These are phyloP conservation scores for Nylanderia fulva DNA, from an alignment of 1,140 invertebrate genomes.

Conservation along the genomic window DNA sequence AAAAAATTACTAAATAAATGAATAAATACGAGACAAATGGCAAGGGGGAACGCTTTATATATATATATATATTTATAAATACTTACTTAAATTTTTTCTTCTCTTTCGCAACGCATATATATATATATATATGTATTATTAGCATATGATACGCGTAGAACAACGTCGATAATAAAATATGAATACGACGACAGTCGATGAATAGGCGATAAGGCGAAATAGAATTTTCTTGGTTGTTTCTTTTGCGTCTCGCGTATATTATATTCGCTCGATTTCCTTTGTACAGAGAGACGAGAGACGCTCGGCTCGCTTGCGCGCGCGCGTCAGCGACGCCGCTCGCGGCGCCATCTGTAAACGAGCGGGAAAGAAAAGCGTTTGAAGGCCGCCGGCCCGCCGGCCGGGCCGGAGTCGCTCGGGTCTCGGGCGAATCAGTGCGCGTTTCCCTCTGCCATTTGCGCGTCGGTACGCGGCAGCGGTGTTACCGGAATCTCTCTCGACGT, in stretches of 20 bases:
- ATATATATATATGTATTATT: no score
- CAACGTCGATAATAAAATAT: no score
- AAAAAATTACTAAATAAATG: no score
- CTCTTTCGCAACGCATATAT: no score
- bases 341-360: slow-evolving; percentile 83
- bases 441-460: slow-evolving; percentile 84
- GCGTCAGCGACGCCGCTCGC: not conserved
- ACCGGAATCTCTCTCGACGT: slow-evolving; percentile 73
- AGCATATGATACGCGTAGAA: no score
- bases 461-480: slow-evolving; percentile 81
- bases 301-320: slow-evolving; percentile 35
- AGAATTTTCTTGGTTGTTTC: not conserved
- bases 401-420: slow-evolving; percentile 76
- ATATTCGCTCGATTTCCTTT: not conserved
- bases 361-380: slow-evolving; percentile 84
- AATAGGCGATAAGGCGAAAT: no score
- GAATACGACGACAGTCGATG: no score
- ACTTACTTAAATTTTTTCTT: not conserved
- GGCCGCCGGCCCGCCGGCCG: slow-evolving; percentile 84
- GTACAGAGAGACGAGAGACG: not conserved
- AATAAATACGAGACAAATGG: no score
- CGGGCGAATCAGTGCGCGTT: slow-evolving; percentile 80
- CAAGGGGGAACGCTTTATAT: no score
- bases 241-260: not conserved
- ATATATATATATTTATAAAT: no score